Percentiles rank a stretch among this genome's conserved stretches.
Conservation (phyloP, 2,888 invertebrate genomes). For the Apeira syringaria region DNA sequence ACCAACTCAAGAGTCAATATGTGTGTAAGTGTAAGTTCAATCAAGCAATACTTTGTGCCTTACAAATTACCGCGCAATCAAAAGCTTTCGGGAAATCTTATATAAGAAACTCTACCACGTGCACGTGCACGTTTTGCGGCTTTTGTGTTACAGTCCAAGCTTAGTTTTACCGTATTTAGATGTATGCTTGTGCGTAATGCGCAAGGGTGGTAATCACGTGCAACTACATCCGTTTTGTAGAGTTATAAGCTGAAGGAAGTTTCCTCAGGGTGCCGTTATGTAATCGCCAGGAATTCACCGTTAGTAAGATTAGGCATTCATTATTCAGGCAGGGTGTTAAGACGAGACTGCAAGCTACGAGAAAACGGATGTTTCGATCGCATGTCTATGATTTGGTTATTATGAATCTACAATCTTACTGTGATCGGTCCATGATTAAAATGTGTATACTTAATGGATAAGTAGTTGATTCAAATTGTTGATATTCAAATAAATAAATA, state of each 20-base stretch:
- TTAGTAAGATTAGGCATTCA: slow-evolving; percentile 20
- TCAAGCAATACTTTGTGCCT: background rate
- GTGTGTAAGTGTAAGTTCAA: background rate
- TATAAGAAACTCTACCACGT: background rate
- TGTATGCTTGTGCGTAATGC: too few relatives aligned
- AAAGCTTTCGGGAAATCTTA: background rate
- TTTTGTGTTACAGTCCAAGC: background rate
- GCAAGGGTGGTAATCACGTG: too few relatives aligned
- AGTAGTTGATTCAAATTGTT: too few relatives aligned
- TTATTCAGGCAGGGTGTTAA: too few relatives aligned
- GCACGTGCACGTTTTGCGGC: background rate
- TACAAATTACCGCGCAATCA: background rate
- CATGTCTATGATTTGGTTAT: background rate
- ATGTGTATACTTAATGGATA: too few relatives aligned
- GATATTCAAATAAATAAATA: too few relatives aligned
- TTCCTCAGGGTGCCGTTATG: background rate
- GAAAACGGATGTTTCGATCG: background rate
- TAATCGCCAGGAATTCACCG: slow-evolving; percentile 4
- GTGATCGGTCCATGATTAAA: slow-evolving; percentile 20
- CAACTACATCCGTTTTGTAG: background rate
- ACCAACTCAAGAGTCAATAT: slow-evolving; percentile 11
- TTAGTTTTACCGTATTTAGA: too few relatives aligned
- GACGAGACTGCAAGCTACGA: background rate
- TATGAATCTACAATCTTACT: slow-evolving; percentile 5
- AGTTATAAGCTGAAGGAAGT: background rate